These are phyloP conservation scores for Cossypha dichroa DNA, from an alignment of 2,797 vertebrate genomes.

Conservation along the genomic window DNA sequence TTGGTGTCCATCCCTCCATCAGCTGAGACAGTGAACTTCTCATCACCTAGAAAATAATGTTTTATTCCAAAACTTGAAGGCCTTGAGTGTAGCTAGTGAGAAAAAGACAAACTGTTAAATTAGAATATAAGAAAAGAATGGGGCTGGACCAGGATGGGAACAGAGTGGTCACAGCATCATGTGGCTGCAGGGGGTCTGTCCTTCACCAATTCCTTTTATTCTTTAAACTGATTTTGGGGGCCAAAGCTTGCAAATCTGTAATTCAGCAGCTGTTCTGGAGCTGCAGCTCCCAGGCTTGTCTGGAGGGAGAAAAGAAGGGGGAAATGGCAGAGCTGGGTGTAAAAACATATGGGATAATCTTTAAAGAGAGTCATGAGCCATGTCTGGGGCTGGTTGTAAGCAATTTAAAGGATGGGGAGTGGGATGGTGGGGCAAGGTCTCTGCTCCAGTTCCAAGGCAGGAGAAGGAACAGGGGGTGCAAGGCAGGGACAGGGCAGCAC, in stretches of 20 bases:
- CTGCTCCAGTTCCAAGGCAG: not conserved
- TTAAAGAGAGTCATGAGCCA: accelerated
- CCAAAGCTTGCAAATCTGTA: not conserved
- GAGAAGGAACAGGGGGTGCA: not conserved
- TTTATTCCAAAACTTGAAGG: not conserved
- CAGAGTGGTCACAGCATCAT: accelerated
- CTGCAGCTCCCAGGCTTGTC: not conserved
- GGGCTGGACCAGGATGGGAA: not conserved
- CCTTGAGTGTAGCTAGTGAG: not conserved
- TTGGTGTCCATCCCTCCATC: not conserved
- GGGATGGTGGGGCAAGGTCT: not conserved
- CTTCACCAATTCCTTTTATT: not conserved
- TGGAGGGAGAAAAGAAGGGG: not conserved
- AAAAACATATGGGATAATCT: accelerated
- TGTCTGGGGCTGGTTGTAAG: not conserved
- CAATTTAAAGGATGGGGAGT: not conserved
- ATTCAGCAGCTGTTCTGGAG: not conserved
- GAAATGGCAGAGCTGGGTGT: not conserved
- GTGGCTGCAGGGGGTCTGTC: not conserved
- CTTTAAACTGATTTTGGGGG: not conserved
- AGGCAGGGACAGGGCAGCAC: not conserved
- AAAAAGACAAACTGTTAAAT: not conserved
- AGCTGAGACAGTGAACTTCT: not conserved
- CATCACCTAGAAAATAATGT: not conserved
- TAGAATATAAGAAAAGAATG: not conserved